Evolutionary conservation across 2,888 invertebrate species (phyloP), one percentile per base, ranked within the genome.

Genomic region (Phrixothrix hirtus): DNA sequence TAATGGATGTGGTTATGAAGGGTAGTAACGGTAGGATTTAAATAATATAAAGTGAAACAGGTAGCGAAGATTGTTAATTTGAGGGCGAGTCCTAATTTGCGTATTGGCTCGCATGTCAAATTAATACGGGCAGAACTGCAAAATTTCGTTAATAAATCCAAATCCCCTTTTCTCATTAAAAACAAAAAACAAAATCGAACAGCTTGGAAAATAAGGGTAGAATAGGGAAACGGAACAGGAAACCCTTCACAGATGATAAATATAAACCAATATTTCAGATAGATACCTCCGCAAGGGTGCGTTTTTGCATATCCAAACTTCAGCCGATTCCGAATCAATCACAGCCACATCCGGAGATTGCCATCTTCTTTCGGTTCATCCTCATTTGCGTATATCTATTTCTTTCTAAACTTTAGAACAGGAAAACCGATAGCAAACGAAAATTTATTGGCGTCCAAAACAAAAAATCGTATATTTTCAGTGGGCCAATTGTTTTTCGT

Each of bases 371-470:
- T 30, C 26, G 12, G 16, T 30, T 27, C 46, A 38, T 26, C 25
- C 27, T 42, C 27, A 41, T 42, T 51, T 32, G 13, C 51, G 29
- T 35, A 13, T 13, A 34, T 12, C 26, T 29, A 13, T 41, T 46
- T 38, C 43, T 43, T 41, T 17, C 41, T 15, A 35, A 46, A 39
- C 35, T 52, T 41, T 35, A 39, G 36, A 46, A 41, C 47, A 21
- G 47, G 46, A 37, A 50, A 55, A 53, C 62, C 62, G 67, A 66
- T 68, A 66, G 65, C 66, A 63, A 64, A 66, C 62, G 60, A 51
- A 58, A 64, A 68, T 68, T 66, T 67, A 66, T 68, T 61, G 66
- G 66, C 64, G 60, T 59, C 62, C 62, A 55, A 62, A 68, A 66
- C 65, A 65, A 67, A 67, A 66, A 66, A 67, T 65, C 64, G 62